Evolutionary conservation across 2,797 vertebrate species (phyloP), one percentile per base, ranked within the genome.

Genomic region (Eremophila alpestris): DNA sequence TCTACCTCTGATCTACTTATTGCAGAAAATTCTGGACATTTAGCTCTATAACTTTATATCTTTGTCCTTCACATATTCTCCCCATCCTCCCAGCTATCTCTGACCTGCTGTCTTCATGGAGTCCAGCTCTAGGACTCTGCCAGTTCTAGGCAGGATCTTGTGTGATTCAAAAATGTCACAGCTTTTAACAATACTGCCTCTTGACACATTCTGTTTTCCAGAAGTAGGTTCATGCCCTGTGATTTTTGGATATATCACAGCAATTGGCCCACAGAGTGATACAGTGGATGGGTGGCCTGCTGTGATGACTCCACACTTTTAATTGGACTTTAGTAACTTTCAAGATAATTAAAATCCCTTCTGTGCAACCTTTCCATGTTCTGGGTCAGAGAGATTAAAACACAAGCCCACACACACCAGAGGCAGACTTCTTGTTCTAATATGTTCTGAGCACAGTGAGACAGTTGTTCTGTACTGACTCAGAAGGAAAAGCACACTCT

Each of bases 401-500:
- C 49, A 51, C 70, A 93, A 94, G 70, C 85, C 83, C 80, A 86
- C 85, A 88, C 73, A 83, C 69, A 86, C 70, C 15, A 10, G 3
- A 56, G 77, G 77, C 76, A 91, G 83, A 74, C 54, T 91, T 88
- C 91, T 94, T 90, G 65, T 94, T 92, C 87, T 94, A 93, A 96
- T 91, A 67, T 34, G 45, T 89, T 94, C 91, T 86, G 79, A 96
- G 83, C 48, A 51, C 87, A 83, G 55, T 82, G 91, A 94, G 89
- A 88, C 87, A 94, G 77, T 94, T 90, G 77, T 96, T 91, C 89
- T 94, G 67, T 32, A 93, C 58, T 96, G 93, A 96, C 80, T 96
- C 95, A 97, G 87, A 96, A 94, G 91, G 91, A 97, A 97, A 94
- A 96, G 74, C 70, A 91, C 74, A 94, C 63, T 93, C 73, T 76